A percentile compares a stretch with the other conserved stretches of the same genome.
These are phyloP conservation scores for Neuroscelio doddi DNA, from an alignment of 2,888 invertebrate species.

Conservation along the genomic window DNA sequence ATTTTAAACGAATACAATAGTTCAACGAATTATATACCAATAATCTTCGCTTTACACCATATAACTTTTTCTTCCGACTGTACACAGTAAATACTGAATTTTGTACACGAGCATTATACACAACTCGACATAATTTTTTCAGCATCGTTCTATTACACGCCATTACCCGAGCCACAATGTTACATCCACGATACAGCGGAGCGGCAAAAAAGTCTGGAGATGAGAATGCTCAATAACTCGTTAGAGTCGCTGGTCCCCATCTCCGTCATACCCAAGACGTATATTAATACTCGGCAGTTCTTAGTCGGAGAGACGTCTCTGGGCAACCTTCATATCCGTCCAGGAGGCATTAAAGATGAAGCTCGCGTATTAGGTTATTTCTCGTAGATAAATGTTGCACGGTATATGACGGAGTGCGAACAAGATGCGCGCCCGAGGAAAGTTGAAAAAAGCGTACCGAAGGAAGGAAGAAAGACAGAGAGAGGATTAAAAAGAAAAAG, in stretches of 20 bases:
- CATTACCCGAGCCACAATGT: too few species aligned
- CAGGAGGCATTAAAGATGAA: conserved; percentile 5
- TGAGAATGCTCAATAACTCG: conserved; percentile 28
- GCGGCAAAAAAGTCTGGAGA: neutral
- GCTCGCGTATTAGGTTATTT: conserved; percentile 29
- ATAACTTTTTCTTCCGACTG: too few species aligned
- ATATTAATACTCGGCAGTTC: conserved; percentile 26
- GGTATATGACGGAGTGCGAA: conserved; percentile 29
- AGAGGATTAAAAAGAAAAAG: conserved; percentile 9
- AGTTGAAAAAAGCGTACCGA: conserved; percentile 16
- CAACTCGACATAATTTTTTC: too few species aligned
- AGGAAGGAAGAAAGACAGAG: conserved; percentile 5
- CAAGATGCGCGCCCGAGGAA: conserved; percentile 24
- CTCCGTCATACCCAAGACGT: conserved; percentile 27
- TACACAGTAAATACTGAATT: too few species aligned
- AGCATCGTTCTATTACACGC: too few species aligned
- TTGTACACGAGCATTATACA: too few species aligned
- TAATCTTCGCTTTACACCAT: too few species aligned
- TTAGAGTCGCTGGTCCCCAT: conserved; percentile 21
- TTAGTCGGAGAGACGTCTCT: conserved; percentile 21
- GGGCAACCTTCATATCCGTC: conserved; percentile 23
- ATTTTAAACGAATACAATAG: too few species aligned
- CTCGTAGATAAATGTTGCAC: conserved; percentile 23
- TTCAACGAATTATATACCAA: too few species aligned
- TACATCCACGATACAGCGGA: too few species aligned